Evolutionary conservation across 2,113 vertebrate genomes (phyloP).

Genomic region (Amia ocellicauda): DNA sequence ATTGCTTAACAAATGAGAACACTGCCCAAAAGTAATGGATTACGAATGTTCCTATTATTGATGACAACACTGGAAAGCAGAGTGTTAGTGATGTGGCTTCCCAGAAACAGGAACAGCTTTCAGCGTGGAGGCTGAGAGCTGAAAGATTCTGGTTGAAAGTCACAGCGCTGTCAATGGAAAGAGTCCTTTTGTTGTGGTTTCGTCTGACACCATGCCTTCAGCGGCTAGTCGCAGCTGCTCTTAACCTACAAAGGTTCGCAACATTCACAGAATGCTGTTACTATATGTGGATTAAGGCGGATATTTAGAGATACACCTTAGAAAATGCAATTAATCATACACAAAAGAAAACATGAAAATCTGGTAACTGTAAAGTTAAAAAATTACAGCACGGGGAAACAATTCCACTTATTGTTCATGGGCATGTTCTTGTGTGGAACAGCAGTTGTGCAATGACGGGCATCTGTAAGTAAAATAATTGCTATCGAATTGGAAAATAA

Average conservation of each 20-base stretch:
- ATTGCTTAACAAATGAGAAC: neutral
- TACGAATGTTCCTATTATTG: neutral
- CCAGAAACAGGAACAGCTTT: conserved; percentile 10
- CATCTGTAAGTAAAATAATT: too few species aligned
- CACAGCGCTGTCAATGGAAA: neutral
- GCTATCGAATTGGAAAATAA: too few species aligned
- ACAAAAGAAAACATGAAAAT: too few species aligned
- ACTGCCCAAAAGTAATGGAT: neutral
- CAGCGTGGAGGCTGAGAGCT: neutral
- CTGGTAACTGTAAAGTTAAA: too few species aligned
- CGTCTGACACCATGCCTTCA: neutral
- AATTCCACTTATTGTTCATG: too few species aligned
- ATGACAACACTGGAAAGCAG: conserved; percentile 10
- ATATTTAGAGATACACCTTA: too few species aligned
- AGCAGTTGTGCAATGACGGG: too few species aligned
- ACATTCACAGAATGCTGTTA: too few species aligned
- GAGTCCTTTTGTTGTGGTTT: conserved; percentile 25
- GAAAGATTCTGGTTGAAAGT: neutral
- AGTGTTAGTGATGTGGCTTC: neutral
- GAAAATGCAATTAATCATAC: too few species aligned
- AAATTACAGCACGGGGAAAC: too few species aligned
- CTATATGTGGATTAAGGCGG: too few species aligned
- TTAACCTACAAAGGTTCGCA: neutral
- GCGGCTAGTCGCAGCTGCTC: neutral
- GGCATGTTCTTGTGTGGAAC: too few species aligned